Conservation (phyloP, 2,797 vertebrate species). For the Acanthurus lineatus region DNA sequence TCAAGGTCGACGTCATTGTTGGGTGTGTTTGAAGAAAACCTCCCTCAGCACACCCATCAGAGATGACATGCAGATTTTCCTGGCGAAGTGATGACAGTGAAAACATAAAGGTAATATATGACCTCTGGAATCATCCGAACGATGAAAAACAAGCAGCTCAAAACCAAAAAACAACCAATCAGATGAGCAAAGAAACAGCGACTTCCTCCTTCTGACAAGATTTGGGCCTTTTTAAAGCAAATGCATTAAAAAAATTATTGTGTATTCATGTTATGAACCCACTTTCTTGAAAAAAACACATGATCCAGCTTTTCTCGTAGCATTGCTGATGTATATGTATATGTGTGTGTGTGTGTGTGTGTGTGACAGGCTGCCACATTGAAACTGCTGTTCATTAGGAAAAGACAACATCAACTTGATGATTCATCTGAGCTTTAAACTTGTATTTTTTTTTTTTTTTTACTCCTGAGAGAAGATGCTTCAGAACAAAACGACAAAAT, state of each 20-base stretch:
- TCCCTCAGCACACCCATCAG: no score
- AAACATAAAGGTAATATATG: background rate
- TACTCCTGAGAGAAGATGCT: constrained; percentile 26
- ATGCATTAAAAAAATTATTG: no score
- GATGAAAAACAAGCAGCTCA: background rate
- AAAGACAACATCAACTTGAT: constrained; percentile 29
- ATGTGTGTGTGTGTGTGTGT: background rate
- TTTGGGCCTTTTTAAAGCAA: constrained; percentile 10
- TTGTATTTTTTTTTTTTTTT: no score
- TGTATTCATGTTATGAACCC: no score
- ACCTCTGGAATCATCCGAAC: background rate
- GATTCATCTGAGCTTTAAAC: constrained; percentile 39
- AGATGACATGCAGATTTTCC: no score
- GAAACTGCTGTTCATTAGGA: constrained; percentile 13
- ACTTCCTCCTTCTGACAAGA: background rate
- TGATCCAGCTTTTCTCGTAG: no score
- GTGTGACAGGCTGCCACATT: constrained; percentile 22
- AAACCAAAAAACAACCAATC: constrained; percentile 5
- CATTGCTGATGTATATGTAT: background rate
- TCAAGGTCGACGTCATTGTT: no score
- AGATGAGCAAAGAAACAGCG: background rate
- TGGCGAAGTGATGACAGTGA: background rate
- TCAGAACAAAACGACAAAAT: constrained; percentile 31
- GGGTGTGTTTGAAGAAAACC: no score
- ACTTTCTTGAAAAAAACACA: no score